A percentile compares a stretch with the other conserved stretches of the same genome.
These are phyloP conservation scores for Hafferia zeledoni DNA, from an alignment of 2,797 vertebrate genomes.

Conservation along the genomic window DNA sequence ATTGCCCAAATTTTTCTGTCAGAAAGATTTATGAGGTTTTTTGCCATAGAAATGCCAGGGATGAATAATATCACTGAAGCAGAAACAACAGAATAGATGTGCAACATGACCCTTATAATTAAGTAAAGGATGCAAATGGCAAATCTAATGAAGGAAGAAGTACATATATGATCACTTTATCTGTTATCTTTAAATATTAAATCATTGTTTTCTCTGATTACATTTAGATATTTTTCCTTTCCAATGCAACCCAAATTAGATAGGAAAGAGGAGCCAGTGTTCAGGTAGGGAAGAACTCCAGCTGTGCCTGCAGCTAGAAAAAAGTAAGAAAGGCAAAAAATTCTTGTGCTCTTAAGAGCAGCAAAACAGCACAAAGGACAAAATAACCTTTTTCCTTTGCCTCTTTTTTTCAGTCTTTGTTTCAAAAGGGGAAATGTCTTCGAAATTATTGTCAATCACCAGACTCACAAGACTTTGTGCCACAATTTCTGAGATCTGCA, in stretches of 20 bases:
- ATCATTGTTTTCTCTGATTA: conserved; percentile 29
- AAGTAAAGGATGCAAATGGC: conserved; percentile 16
- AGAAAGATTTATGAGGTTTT: conserved; percentile 4
- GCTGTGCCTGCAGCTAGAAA: conserved; percentile 8
- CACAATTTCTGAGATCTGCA: background rate
- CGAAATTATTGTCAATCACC: background rate
- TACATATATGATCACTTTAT: background rate
- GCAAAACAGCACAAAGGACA: conserved; percentile 12
- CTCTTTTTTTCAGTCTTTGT: conserved; percentile 4
- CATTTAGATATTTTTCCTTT: background rate
- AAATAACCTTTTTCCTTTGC: background rate
- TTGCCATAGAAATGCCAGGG: background rate
- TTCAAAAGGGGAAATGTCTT: conserved; percentile 42
- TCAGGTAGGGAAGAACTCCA: conserved; percentile 18
- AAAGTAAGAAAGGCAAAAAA: background rate
- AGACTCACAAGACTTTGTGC: background rate
- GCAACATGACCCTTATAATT: background rate
- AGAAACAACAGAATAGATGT: background rate
- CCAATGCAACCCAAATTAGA: background rate
- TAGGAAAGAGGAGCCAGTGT: background rate
- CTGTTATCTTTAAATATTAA: background rate
- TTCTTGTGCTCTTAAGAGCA: background rate
- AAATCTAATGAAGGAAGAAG: conserved; percentile 19
- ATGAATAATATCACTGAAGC: conserved; percentile 1
- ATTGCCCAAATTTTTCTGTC: background rate